phyloP scores from a whole-genome alignment of 2,113 vertebrate species.

The Circaetus cinerascens region DNA sequence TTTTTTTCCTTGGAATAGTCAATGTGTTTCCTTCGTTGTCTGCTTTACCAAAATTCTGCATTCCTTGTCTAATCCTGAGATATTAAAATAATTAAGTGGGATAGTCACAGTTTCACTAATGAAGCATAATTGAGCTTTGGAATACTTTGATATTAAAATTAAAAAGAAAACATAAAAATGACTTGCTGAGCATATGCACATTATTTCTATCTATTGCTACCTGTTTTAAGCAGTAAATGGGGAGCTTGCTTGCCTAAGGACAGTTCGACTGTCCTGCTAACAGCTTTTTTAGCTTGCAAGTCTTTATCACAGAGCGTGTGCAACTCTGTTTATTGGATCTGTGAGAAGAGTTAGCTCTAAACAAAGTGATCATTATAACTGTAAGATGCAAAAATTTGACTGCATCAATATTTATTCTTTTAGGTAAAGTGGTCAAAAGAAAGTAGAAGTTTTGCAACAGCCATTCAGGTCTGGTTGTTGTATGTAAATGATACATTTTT shows the following conservation, averaged over 20 bases:
- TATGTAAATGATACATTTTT: neutral
- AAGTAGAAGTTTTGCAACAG: neutral
- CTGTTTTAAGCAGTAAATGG: neutral
- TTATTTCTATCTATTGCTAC: neutral
- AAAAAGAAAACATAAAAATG: slow-evolving; percentile 26
- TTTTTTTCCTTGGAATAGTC: slow-evolving; percentile 24
- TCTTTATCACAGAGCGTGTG: neutral
- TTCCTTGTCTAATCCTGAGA: slow-evolving; percentile 63
- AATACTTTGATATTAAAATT: slow-evolving; percentile 66
- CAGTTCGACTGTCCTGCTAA: neutral
- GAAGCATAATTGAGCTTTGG: slow-evolving; percentile 61
- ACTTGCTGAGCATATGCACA: neutral
- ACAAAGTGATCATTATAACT: neutral
- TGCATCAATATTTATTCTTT: neutral
- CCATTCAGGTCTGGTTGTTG: neutral
- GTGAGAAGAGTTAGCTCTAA: neutral
- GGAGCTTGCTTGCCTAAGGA: neutral
- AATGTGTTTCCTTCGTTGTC: slow-evolving; percentile 32
- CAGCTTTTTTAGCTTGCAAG: neutral
- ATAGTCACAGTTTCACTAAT: slow-evolving; percentile 67
- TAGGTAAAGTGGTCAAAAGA: neutral
- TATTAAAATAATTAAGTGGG: slow-evolving; percentile 73
- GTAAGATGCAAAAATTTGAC: neutral
- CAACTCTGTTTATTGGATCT: neutral
- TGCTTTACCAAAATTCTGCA: slow-evolving; percentile 58